phyloP scores from a whole-genome alignment of 1,140 invertebrate genomes.

The Amyelois transitella region DNA sequence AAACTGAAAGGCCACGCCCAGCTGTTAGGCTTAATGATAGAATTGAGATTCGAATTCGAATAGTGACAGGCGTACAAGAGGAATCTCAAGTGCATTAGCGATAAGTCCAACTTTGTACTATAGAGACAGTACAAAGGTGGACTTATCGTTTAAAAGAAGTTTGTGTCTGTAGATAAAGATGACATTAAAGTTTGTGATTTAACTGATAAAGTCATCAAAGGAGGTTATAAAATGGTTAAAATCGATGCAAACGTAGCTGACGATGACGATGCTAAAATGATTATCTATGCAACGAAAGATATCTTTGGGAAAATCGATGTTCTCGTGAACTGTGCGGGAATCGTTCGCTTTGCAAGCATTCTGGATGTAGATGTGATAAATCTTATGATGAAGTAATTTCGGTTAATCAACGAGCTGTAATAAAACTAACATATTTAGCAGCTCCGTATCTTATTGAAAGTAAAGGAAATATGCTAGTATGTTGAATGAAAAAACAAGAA shows the following conservation, averaged over 20 bases:
- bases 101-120: too few species aligned
- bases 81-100: too few species aligned
- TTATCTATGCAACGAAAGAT: constrained; percentile 75
- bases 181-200: too few species aligned
- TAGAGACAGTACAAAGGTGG: too few species aligned
- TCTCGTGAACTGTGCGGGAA: constrained; percentile 84
- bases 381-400: constrained; percentile 81
- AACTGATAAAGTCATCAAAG: constrained; percentile 72
- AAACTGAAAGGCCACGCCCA: too few species aligned
- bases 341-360: constrained; percentile 78
- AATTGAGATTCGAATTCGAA: too few species aligned
- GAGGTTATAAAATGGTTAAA: constrained; percentile 58
- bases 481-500: too few species aligned
- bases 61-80: too few species aligned
- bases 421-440: constrained; percentile 80
- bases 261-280: constrained; percentile 75
- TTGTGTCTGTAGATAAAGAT: too few species aligned
- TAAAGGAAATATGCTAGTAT: constrained; percentile 82
- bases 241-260: constrained; percentile 77
- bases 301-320: constrained; percentile 77
- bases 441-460: constrained; percentile 80
- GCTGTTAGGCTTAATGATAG: too few species aligned
- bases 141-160: too few species aligned
- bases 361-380: constrained; percentile 77
- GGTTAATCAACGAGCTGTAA: constrained; percentile 80